Evolutionary conservation across 2,888 invertebrate genomes (phyloP).

Genomic region (Crocallis elinguaria): DNA sequence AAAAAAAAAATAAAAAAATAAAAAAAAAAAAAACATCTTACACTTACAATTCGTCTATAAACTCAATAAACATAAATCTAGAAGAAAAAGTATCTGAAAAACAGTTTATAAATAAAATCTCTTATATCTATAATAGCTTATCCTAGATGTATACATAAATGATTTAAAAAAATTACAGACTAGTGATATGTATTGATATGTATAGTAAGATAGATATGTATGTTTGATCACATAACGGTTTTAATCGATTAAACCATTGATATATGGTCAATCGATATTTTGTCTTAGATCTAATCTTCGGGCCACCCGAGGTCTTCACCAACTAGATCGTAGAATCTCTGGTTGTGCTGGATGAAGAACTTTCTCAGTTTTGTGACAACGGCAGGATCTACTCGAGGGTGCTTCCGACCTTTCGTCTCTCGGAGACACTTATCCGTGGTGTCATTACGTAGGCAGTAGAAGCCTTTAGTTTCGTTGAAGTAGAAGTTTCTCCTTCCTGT

Average conservation of each 20-base stretch:
- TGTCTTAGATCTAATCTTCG: constrained; percentile 85
- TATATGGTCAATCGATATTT: constrained; percentile 16
- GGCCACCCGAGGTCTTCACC: constrained; percentile 98
- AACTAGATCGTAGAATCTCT: constrained; percentile 96
- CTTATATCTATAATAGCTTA: constrained; percentile 61
- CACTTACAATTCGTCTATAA: constrained; percentile 34
- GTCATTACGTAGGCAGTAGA: constrained; percentile 95
- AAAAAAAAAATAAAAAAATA: too few species aligned
- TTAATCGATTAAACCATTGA: constrained; percentile 20
- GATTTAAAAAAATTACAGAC: constrained; percentile 72
- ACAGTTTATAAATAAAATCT: constrained; percentile 56
- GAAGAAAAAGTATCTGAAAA: constrained; percentile 29
- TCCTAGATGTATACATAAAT: constrained; percentile 79
- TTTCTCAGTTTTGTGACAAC: constrained; percentile 91
- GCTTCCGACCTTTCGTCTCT: constrained; percentile 92
- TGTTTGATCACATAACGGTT: constrained; percentile 70
- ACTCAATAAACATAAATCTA: constrained; percentile 33
- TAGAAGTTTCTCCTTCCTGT: constrained; percentile 94
- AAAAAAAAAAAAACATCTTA: too few species aligned
- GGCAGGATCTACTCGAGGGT: constrained; percentile 92
- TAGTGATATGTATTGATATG: constrained; percentile 73
- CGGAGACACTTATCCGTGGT: constrained; percentile 93
- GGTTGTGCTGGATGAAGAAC: constrained; percentile 96
- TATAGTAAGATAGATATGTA: constrained; percentile 55
- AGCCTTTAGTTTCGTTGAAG: constrained; percentile 98